Evolutionary conservation across 1,140 invertebrate genomes (phyloP).

Genomic region (Drosophila leontia): DNA sequence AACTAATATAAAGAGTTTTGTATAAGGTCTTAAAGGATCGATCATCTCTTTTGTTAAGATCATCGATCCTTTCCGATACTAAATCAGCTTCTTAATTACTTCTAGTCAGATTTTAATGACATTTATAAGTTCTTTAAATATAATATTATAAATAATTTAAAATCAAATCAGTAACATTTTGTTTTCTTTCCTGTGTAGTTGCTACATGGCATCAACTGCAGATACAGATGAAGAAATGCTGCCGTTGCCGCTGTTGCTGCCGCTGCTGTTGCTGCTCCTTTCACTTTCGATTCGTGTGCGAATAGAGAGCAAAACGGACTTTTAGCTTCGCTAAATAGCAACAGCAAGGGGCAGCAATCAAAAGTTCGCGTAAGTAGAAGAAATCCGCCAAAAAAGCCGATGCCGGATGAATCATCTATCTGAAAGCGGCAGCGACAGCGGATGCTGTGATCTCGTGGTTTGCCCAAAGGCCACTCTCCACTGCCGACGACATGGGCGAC

Average conservation of each 20-base stretch:
- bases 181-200: conserved; percentile 11
- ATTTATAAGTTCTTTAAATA: no score
- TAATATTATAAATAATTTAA: no score
- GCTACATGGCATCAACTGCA: conserved; percentile 15
- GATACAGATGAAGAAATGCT: conserved; percentile 67
- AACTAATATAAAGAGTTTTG: no score
- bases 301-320: conserved; percentile 81
- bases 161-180: no score
- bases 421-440: conserved; percentile 26
- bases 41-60: no score
- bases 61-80: no score
- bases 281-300: conserved; percentile 77
- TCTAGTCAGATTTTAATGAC: background rate
- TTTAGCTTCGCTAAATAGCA: conserved; percentile 54
- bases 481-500: conserved; percentile 3
- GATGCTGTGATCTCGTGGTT: conserved; percentile 52
- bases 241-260: conserved; percentile 8
- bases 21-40: no score
- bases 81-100: background rate
- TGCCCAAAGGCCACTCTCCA: conserved; percentile 68
- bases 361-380: conserved; percentile 54
- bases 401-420: conserved; percentile 68
- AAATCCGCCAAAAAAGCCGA: conserved; percentile 53
- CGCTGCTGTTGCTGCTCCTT: conserved; percentile 68
- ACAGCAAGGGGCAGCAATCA: conserved; percentile 46